Base-by-base conservation (phyloP, 2,797 vertebrate species). In the Sebastes iracundus region DNA sequence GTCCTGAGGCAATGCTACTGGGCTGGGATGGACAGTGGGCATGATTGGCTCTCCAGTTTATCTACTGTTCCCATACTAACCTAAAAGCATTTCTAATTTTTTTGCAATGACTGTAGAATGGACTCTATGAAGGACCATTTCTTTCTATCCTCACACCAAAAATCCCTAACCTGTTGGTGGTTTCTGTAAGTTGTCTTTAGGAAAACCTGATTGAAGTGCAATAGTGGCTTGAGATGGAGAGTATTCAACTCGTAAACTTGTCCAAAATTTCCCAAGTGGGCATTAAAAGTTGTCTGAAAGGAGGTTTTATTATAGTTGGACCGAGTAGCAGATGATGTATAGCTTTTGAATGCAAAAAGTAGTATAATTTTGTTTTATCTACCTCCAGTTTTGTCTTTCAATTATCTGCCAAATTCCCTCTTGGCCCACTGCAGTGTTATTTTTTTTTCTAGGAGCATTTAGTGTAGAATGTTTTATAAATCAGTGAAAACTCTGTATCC, bases 1-100 rank as follows among this genome's bases (percentile, higher is more conserved):
- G 92, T 96, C 96, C 95, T 86, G 90, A 94, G 96, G 96, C 95
- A 90, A 35, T 56, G 94, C 94, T 87, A 87, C 89, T 79, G 94
- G 95, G 94, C 89, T 90, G 89, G 80, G 90, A 92, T 92, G 95
- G 90, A 91, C 87, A 67, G 75, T 75, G 33, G 62, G 55, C 75
- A 67, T 86, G 90, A 90, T 80, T 94, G 83, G 84, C 63, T 90
- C 81, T 85, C 80, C 65, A 87, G 80, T 85, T 90, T 87, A 77
- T 87, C 69, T 77, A 33, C 84, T 82, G 63, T 81, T 81, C 71
- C 58, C 72, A 18, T 52, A 79, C 73, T n/a, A 75, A 80, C 55
- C 71, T 71, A 67, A 92, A 90, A 91, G 80, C 76, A 80, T 82
- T 82, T 82, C 7, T 30, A 71, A 28, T 67, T 86, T 77, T 42